phyloP scores from a whole-genome alignment of 1,140 invertebrate genomes.

The Drosophila truncata region DNA sequence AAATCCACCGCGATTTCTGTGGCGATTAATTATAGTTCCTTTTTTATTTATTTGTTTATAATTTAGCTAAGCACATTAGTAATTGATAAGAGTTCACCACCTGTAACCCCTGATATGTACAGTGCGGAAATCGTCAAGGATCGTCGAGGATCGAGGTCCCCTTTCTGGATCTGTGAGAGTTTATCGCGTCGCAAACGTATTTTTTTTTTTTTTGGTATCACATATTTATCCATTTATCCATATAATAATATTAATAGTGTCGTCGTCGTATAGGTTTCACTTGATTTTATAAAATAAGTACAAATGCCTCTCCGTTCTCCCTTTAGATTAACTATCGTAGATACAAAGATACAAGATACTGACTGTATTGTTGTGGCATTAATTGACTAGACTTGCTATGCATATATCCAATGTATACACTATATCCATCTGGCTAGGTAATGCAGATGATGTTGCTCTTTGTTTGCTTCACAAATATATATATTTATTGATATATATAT shows the following conservation, averaged over 20 bases:
- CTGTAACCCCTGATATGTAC: slow-evolving; percentile 65
- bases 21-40: background rate
- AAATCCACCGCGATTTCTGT: background rate
- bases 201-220: no score
- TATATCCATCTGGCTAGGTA: slow-evolving; percentile 62
- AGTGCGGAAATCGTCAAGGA: slow-evolving; percentile 25
- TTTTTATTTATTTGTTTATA: slow-evolving; percentile 11
- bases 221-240: slow-evolving; percentile 73
- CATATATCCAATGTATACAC: slow-evolving; percentile 25
- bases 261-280: slow-evolving; percentile 38
- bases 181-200: slow-evolving; percentile 46
- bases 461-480: slow-evolving; percentile 18
- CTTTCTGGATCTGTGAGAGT: slow-evolving; percentile 26
- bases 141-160: slow-evolving; percentile 2
- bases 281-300: slow-evolving; percentile 73
- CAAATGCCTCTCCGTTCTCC: slow-evolving; percentile 44
- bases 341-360: slow-evolving; percentile 65
- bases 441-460: slow-evolving; percentile 46
- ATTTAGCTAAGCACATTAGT: slow-evolving; percentile 47
- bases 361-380: slow-evolving; percentile 58
- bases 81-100: slow-evolving; percentile 41
- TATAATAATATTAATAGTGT: slow-evolving; percentile 65
- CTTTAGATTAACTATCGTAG: slow-evolving; percentile 65
- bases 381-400: slow-evolving; percentile 71
- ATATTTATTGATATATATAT: slow-evolving; percentile 19